These are phyloP conservation scores for Heliconius melpomene DNA, from an alignment of 1,140 invertebrate species.

Conservation along the genomic window DNA sequence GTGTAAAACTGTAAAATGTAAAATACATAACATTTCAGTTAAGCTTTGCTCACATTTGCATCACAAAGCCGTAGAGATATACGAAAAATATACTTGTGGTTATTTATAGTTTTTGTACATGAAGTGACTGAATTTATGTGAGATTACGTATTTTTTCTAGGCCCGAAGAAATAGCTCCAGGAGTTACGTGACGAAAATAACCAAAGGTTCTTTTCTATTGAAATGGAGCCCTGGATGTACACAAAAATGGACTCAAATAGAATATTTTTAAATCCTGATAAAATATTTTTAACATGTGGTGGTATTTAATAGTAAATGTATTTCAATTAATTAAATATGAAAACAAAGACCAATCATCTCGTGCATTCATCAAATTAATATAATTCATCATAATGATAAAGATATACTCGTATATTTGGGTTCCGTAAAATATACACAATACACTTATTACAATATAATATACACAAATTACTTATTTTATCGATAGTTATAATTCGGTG, in stretches of 20 bases:
- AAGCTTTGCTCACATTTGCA: no score
- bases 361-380: not conserved
- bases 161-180: not conserved
- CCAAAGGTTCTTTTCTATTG: not conserved
- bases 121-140: not conserved
- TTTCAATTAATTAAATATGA: not conserved
- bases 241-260: not conserved
- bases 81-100: no score
- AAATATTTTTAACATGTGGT: not conserved
- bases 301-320: not conserved
- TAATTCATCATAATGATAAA: no score
- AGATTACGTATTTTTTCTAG: not conserved
- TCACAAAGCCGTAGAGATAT: no score
- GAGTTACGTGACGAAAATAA: not conserved
- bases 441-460: no score
- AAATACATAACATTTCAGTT: no score
- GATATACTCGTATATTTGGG: no score
- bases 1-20: no score
- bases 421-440: no score
- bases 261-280: not conserved
- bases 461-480: no score
- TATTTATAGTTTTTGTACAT: not conserved
- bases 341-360: not conserved
- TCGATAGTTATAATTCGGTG: no score
- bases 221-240: not conserved